Evolutionary conservation across 2,888 invertebrate genomes (phyloP).

Genomic region (Tiphia femorata): DNA sequence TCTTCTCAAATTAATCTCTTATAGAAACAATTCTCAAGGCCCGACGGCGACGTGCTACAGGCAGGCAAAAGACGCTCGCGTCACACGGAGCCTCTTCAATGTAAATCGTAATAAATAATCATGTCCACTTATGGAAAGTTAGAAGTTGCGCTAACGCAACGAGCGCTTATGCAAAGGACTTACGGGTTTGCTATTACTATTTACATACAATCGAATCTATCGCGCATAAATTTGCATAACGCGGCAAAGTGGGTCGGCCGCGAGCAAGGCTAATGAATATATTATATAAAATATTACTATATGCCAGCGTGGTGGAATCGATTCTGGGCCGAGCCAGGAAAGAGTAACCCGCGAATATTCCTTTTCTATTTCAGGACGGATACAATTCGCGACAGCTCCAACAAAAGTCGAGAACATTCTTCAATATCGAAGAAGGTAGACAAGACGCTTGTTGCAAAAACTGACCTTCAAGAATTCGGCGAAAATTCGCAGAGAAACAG

Average conservation of each 20-base stretch:
- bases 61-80: background rate
- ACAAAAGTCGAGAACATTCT: too few relatives aligned
- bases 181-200: slow-evolving; percentile 43
- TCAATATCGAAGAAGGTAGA: too few relatives aligned
- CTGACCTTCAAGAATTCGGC: too few relatives aligned
- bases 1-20: too few relatives aligned
- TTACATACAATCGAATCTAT: slow-evolving; percentile 50
- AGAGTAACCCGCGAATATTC: too few relatives aligned
- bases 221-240: slow-evolving; percentile 46
- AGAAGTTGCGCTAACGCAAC: slow-evolving; percentile 25
- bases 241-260: slow-evolving; percentile 40
- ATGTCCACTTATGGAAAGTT: slow-evolving; percentile 24
- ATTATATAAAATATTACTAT: slow-evolving; percentile 40
- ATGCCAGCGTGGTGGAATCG: too few relatives aligned
- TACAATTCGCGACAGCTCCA: too few relatives aligned
- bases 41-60: slow-evolving; percentile 1
- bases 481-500: too few relatives aligned
- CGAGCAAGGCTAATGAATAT: slow-evolving; percentile 45
- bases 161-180: slow-evolving; percentile 40
- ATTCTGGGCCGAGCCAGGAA: too few relatives aligned
- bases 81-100: slow-evolving; percentile 18
- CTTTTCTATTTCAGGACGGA: background rate
- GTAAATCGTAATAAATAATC: slow-evolving; percentile 37
- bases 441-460: too few relatives aligned
- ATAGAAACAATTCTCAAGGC: too few relatives aligned